Evolutionary conservation across 2,797 vertebrate species (phyloP).

Genomic region (Sparidentex hasta): DNA sequence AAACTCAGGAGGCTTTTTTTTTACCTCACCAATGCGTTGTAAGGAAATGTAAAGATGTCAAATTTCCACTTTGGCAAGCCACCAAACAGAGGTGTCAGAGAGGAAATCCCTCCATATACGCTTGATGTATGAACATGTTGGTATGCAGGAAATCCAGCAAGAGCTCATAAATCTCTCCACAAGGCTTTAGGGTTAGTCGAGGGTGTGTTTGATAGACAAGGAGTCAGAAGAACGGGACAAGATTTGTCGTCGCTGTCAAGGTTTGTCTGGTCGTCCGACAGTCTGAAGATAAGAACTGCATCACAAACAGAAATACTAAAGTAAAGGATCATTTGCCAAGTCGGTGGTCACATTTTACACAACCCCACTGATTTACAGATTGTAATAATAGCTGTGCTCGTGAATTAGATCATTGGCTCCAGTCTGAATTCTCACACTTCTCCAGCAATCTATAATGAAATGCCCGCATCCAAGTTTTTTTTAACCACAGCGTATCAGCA

Average conservation of each 20-base stretch:
- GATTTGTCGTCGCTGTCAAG: neutral
- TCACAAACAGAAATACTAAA: neutral
- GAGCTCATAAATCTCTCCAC: constrained; percentile 45
- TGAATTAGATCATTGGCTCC: constrained; percentile 26
- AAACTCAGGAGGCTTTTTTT: neutral
- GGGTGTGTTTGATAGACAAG: constrained; percentile 30
- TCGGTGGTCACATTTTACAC: constrained; percentile 22
- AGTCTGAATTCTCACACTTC: constrained; percentile 36
- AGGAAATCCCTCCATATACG: constrained; percentile 29
- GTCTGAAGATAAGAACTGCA: neutral
- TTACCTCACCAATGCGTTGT: neutral
- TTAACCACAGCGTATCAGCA: constrained; percentile 7
- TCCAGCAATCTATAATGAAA: constrained; percentile 5
- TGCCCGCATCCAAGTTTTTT: neutral
- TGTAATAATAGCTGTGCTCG: constrained; percentile 3
- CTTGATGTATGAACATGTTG: constrained; percentile 29
- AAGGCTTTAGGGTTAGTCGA: constrained; percentile 4
- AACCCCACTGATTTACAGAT: constrained; percentile 15
- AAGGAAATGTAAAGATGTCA: constrained; percentile 12
- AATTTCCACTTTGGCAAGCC: neutral
- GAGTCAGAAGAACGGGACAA: neutral
- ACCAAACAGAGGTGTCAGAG: constrained; percentile 25
- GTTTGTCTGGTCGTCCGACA: neutral
- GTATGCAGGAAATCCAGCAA: constrained; percentile 21
- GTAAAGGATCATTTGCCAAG: constrained; percentile 24